Evolutionary conservation across 2,113 vertebrate genomes (phyloP).

Genomic region (Planiliza haematocheilus): DNA sequence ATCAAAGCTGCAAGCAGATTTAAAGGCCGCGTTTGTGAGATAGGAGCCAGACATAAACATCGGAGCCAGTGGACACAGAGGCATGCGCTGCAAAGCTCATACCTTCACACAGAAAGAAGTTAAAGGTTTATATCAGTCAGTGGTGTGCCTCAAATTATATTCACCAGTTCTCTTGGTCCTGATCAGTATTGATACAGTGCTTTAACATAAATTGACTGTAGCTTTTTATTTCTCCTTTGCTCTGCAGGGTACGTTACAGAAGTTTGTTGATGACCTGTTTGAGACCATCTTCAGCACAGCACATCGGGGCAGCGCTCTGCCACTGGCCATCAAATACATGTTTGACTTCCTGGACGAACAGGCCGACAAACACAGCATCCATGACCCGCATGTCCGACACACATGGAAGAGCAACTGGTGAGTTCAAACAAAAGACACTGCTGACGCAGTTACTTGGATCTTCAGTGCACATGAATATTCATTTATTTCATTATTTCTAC

Average conservation of each 20-base stretch:
- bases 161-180: not conserved
- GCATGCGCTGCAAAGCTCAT: constrained; percentile 32
- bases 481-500: constrained; percentile 1
- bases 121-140: constrained; percentile 15
- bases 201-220: not conserved
- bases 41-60: constrained; percentile 53
- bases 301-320: constrained; percentile 95
- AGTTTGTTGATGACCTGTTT: constrained; percentile 98
- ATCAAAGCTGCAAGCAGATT: constrained; percentile 75
- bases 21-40: constrained; percentile 53
- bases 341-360: constrained; percentile 99
- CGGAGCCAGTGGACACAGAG: constrained; percentile 27
- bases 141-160: constrained; percentile 7
- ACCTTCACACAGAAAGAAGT: constrained; percentile 11
- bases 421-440: constrained; percentile 64
- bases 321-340: constrained; percentile 99
- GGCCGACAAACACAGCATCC: constrained; percentile 96
- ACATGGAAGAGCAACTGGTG: constrained; percentile 99
- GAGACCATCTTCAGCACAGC: constrained; percentile 99
- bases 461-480: not conserved
- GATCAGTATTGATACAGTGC: not conserved
- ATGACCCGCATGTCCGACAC: constrained; percentile 96
- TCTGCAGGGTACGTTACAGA: constrained; percentile 94
- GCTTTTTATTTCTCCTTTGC: not conserved
- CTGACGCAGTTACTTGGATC: not conserved